Conservation (phyloP, 2,888 invertebrate genomes). For the Protophormia terraenovae region DNA sequence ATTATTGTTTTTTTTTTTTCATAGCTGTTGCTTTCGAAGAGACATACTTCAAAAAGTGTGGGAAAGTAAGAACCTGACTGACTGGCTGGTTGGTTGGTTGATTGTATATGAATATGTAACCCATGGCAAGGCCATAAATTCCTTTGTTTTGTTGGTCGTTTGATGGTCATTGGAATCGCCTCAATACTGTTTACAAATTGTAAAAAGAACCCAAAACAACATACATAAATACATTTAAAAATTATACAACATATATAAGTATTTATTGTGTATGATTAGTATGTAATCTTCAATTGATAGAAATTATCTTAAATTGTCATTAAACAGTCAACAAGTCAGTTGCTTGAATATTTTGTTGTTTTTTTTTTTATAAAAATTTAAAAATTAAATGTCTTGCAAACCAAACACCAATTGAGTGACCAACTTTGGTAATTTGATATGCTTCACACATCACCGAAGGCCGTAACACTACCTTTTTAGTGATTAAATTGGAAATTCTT, state of each 20-base stretch:
- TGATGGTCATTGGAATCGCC: constrained; percentile 30
- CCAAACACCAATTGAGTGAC: constrained; percentile 45
- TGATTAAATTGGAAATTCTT: constrained; percentile 61
- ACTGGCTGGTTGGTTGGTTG: not conserved
- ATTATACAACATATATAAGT: not conserved
- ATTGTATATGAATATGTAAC: constrained; percentile 27
- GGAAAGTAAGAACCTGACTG: constrained; percentile 72
- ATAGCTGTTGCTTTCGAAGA: constrained; percentile 46
- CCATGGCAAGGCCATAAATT: constrained; percentile 68
- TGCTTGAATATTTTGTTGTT: not conserved
- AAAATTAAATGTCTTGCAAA: constrained; percentile 21
- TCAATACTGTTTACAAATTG: constrained; percentile 31
- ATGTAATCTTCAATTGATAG: constrained; percentile 52
- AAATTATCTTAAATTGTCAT: constrained; percentile 65
- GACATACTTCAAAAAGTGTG: constrained; percentile 69
- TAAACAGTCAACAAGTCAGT: constrained; percentile 45
- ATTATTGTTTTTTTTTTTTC: not conserved
- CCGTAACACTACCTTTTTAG: constrained; percentile 71
- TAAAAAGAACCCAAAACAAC: not conserved
- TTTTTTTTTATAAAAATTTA: not conserved
- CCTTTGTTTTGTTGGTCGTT: constrained; percentile 55
- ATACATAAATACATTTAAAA: not conserved
- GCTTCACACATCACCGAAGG: constrained; percentile 78
- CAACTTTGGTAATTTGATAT: constrained; percentile 71
- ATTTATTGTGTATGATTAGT: not conserved